Evolutionary conservation across 2,113 vertebrate genomes (phyloP), one percentile per base, ranked within the genome.

Genomic region (Tachuris rubrigastra): DNA sequence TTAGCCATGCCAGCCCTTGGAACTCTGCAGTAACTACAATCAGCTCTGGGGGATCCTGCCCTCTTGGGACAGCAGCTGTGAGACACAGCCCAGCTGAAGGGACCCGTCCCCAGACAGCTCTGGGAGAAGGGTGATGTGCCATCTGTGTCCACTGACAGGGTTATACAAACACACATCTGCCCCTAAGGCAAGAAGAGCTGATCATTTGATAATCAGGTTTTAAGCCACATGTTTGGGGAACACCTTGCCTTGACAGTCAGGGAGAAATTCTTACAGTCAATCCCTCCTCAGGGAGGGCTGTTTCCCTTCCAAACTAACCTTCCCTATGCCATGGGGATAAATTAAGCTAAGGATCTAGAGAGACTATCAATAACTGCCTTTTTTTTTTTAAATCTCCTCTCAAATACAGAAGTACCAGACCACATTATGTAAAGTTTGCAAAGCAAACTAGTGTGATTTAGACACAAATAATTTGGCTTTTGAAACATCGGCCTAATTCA

Each of bases 261-360:
- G 33, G 23, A 90, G 25, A 39, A 39, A 16, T 71, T 44, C 42
- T 37, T 79, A 37, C 10, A 63, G 58, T 74, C 76, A 93, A 82
- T 58, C 42, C 31, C 66, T 67, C 53, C 80, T 91, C 59, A 35
- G 56, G 47, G 33, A 91, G 68, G 87, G 44, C 21, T 17, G 3
- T 35, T 50, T 89, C 46, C 27, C 46, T 87, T 93, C 39, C 31
- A 68, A 60, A 92, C 31, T 65, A 11, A 17, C 31, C 15, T n/a
- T 59, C 23, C 49, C 35, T 0, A 0, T 56, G 37, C 21, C 35
- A 52, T 2, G 5, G 46, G 41, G 19, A 28, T 44, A 21, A 81
- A 69, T 73, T 72, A 69, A 76, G 55, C 49, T 88, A 58, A 49
- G 47, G 17, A 79, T 58, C 19, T 59, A 37, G 47, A 8, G 74